These are phyloP conservation scores for Oreonectes daqikongensis DNA, from an alignment of 2,797 vertebrate genomes.

Conservation along the genomic window DNA sequence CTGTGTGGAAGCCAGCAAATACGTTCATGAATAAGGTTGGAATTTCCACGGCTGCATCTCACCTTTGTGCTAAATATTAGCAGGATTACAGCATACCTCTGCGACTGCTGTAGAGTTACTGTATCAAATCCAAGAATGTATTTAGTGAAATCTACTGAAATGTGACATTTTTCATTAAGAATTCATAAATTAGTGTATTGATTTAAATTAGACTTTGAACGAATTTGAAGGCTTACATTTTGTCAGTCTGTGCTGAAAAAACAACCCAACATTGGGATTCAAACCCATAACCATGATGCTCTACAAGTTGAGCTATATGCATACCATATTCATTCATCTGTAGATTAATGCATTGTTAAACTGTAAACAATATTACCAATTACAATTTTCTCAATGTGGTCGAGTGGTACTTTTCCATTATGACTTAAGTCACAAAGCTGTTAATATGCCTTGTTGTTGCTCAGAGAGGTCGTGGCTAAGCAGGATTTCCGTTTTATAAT, in stretches of 20 bases:
- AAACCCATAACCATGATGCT: not conserved
- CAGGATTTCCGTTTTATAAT: slow-evolving; percentile 80
- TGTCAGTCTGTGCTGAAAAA: not conserved
- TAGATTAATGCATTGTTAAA: slow-evolving; percentile 6
- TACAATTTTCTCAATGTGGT: slow-evolving; percentile 30
- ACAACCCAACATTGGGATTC: not conserved
- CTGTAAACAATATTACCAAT: not conserved
- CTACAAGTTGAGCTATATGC: not conserved
- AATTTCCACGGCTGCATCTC: slow-evolving; percentile 3
- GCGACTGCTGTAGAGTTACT: not conserved
- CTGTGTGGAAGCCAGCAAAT: not conserved
- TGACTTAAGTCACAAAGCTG: slow-evolving; percentile 60
- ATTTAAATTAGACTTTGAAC: not conserved
- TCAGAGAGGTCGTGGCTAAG: slow-evolving; percentile 76
- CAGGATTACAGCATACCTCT: not conserved
- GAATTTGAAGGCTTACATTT: not conserved
- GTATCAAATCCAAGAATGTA: not conserved
- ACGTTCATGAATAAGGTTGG: not conserved
- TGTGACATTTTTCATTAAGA: not conserved
- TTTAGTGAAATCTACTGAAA: not conserved
- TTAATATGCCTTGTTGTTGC: slow-evolving; percentile 70
- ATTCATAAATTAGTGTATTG: not conserved
- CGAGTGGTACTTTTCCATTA: slow-evolving; percentile 65
- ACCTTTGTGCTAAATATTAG: slow-evolving; percentile 6
- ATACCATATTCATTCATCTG: not conserved